phyloP scores from a whole-genome alignment of 2,113 vertebrate genomes.

The Lamprologus ornatipinnis region DNA sequence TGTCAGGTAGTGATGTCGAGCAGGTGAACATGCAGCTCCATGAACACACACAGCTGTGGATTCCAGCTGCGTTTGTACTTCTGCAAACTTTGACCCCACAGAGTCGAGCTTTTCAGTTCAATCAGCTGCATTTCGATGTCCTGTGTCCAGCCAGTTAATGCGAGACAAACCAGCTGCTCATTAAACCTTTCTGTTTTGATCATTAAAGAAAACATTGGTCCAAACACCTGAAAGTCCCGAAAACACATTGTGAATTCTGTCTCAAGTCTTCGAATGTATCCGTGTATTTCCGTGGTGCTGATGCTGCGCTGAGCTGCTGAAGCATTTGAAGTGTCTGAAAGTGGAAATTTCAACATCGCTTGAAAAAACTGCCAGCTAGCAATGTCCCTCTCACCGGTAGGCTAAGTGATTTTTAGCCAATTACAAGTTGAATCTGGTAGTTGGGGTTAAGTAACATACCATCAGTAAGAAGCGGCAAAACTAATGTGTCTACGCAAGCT shows the following conservation, averaged over 20 bases:
- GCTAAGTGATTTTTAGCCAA: background rate
- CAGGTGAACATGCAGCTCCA: background rate
- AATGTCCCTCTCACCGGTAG: background rate
- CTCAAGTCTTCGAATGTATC: background rate
- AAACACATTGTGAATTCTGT: background rate
- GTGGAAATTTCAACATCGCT: background rate
- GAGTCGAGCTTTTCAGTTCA: background rate
- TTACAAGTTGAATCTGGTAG: background rate
- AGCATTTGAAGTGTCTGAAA: background rate
- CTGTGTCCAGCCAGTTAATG: background rate
- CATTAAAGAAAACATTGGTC: background rate
- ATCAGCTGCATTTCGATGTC: background rate
- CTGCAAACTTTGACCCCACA: background rate
- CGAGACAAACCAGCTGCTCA: background rate
- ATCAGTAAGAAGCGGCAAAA: background rate
- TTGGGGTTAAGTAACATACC: background rate
- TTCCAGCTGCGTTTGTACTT: fast-evolving
- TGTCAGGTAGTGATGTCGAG: background rate
- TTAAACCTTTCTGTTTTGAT: background rate
- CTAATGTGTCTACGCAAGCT: background rate
- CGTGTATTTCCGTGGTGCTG: background rate
- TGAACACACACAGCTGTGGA: fast-evolving
- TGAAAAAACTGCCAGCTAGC: background rate
- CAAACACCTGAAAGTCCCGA: background rate
- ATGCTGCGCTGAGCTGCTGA: background rate